Percentiles rank a stretch among this genome's conserved stretches.
phyloP scores from a whole-genome alignment of 2,797 vertebrate genomes.

The Tarsius wallacei region DNA sequence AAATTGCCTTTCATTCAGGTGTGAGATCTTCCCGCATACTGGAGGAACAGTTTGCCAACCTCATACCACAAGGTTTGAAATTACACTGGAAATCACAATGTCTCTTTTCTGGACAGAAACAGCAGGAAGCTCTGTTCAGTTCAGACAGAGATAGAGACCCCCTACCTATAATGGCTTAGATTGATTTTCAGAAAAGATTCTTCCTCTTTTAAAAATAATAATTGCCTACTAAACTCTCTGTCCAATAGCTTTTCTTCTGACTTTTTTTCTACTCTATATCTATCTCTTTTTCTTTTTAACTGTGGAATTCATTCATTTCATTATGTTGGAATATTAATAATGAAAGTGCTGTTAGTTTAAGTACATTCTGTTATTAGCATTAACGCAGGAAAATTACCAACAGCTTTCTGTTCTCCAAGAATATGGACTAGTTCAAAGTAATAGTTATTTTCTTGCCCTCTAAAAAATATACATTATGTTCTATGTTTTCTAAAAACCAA shows the following conservation, averaged over 20 bases:
- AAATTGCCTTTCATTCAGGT: conserved; percentile 79
- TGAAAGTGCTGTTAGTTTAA: neutral
- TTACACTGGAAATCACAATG: conserved; percentile 76
- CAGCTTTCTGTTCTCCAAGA: neutral
- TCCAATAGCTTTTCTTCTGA: neutral
- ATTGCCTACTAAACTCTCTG: neutral
- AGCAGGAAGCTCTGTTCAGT: conserved; percentile 64
- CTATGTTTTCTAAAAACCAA: neutral
- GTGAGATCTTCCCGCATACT: conserved; percentile 52
- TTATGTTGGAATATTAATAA: neutral
- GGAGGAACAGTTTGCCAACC: conserved; percentile 39
- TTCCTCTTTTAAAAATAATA: neutral
- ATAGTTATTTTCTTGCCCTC: neutral
- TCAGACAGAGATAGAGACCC: conserved; percentile 31
- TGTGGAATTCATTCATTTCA: neutral
- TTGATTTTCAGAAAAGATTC: conserved; percentile 74
- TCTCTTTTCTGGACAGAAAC: conserved; percentile 69
- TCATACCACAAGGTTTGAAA: conserved; percentile 63
- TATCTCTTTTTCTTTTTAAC: neutral
- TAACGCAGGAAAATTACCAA: neutral
- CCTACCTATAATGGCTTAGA: conserved; percentile 69
- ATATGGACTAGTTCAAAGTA: neutral
- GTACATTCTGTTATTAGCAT: neutral
- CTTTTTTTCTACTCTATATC: neutral
- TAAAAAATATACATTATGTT: neutral